Evolutionary conservation across 2,888 invertebrate genomes (phyloP).

Genomic region (Anoncus sp.): DNA sequence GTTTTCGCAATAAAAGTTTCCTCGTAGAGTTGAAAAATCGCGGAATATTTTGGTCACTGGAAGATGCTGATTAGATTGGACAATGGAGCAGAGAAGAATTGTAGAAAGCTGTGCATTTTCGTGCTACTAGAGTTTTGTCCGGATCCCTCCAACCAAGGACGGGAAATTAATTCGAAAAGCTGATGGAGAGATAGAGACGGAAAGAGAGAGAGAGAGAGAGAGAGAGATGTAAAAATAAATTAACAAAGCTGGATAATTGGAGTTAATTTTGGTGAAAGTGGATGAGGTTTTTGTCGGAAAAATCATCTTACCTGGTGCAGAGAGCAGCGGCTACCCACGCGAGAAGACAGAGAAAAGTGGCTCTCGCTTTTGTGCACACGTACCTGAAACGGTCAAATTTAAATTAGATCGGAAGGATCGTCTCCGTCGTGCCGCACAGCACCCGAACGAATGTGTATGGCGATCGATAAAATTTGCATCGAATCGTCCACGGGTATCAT

Average conservation of each 20-base stretch:
- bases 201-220: not conserved
- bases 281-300: constrained; percentile 22
- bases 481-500: constrained; percentile 6
- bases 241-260: constrained; percentile 37
- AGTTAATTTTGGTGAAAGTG: constrained; percentile 44
- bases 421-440: not conserved
- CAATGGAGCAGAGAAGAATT: constrained; percentile 7
- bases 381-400: constrained; percentile 83
- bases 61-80: constrained; percentile 3
- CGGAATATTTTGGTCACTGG: not conserved
- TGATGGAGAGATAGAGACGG: constrained; percentile 2
- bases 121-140: not conserved
- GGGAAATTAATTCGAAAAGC: constrained; percentile 29
- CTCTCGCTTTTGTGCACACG: constrained; percentile 94
- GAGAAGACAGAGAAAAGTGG: constrained; percentile 91
- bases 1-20: no score
- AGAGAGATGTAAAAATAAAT: constrained; percentile 23
- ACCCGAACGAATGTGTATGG: constrained; percentile 8
- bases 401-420: constrained; percentile 12
- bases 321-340: constrained; percentile 94
- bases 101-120: not conserved
- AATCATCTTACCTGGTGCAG: constrained; percentile 91
- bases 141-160: not conserved
- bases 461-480: constrained; percentile 12
- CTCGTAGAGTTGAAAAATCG: not conserved